Conservation (phyloP, 2,113 vertebrate species). For the Cygnus atratus region DNA sequence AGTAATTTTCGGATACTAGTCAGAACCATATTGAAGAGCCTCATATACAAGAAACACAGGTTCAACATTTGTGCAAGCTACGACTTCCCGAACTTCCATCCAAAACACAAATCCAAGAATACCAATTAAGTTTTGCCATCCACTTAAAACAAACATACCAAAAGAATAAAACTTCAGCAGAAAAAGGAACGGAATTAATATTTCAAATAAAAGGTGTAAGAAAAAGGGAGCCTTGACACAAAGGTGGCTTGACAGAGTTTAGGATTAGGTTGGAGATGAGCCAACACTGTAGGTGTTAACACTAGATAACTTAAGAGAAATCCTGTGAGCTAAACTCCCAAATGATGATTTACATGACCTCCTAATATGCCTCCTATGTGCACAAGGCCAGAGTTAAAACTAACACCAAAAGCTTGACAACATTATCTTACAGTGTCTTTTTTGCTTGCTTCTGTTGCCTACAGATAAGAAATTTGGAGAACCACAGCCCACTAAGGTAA, state of each 20-base stretch:
- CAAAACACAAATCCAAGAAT: not conserved
- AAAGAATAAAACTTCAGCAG: not conserved
- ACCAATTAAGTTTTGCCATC: not conserved
- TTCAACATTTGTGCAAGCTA: not conserved
- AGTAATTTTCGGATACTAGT: not conserved
- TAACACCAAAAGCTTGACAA: not conserved
- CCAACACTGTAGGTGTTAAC: not conserved
- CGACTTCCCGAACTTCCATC: not conserved
- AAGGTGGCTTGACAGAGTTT: not conserved
- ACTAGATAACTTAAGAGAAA: not conserved
- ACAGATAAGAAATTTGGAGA: not conserved
- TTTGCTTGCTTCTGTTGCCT: not conserved
- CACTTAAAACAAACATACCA: not conserved
- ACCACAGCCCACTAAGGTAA: accelerated
- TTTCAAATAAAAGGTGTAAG: not conserved
- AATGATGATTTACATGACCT: not conserved
- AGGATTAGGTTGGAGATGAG: not conserved
- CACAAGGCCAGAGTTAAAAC: not conserved
- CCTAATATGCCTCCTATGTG: accelerated
- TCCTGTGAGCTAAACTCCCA: not conserved
- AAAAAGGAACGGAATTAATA: not conserved
- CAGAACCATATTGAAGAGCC: not conserved
- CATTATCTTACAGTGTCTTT: not conserved
- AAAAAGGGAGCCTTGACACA: not conserved
- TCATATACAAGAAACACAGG: not conserved